Base-by-base conservation (phyloP, 2,797 vertebrate species). In the Serranus cabrilla region DNA sequence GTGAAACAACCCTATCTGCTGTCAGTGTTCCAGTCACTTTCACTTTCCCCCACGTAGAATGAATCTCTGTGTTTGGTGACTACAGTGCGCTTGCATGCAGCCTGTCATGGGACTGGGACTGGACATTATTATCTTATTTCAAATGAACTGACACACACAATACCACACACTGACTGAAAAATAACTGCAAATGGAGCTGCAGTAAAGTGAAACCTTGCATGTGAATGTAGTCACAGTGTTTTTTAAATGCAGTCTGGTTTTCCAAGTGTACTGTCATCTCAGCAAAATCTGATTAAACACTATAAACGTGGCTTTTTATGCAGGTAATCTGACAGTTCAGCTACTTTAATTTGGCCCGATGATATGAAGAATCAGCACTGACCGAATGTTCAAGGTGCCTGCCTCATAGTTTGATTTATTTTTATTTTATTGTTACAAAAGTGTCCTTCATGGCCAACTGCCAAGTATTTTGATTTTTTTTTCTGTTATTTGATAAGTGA, bases 401-500 rank as follows among this genome's bases (percentile, higher is more conserved):
- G 68, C 60, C n/a, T 80, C 58, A 40, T 21, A 18, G 14, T 70
- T 77, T 73, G 23, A 86, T 60, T 75, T 62, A 31, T 51, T 62
- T 82, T 76, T 57, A 0, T 80, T 76, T 72, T 70, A 46, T 86
- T 79, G 25, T 71, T 75, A 82, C 55, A 3, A 67, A 91, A 89
- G 86, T 93, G 76, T 83, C 78, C 83, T 86, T 89, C 39, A 56
- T 61, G 78, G 82, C 77, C 65, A 61, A 87, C 77, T 92, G 87
- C 89, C 85, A 85, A 81, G 52, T 73, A 50, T 86, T 87, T 87
- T 46, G 42, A 54, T 65, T 78, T 85, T 85, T 85, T 85, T 80
- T 68, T 89, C 70, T 80, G 51, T 59, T 80, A 63, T 90, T 91
- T 88, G 65, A 77, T 87, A 78, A 83, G 34, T 76, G 51, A 58